phyloP scores from a whole-genome alignment of 2,113 vertebrate genomes.

The Eurystomus gularis region DNA sequence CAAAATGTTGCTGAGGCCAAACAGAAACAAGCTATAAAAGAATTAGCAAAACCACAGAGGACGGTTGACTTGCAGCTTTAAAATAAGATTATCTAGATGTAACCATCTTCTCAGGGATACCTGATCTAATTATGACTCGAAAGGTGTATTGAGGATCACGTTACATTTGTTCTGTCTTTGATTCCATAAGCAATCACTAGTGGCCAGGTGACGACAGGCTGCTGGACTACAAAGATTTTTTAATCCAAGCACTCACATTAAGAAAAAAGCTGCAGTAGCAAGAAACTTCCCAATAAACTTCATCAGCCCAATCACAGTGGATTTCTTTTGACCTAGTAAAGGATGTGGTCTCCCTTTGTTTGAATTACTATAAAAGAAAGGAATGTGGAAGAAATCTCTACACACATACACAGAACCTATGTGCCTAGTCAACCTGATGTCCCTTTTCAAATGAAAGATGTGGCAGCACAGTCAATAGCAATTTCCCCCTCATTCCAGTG shows the following conservation, averaged over 20 bases:
- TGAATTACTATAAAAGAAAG: no score
- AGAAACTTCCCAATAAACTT: neutral
- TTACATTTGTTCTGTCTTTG: neutral
- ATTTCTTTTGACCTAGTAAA: no score
- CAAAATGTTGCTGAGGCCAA: neutral
- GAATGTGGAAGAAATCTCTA: rapidly evolving
- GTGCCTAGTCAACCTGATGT: neutral
- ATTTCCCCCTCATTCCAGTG: neutral
- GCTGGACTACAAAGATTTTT: neutral
- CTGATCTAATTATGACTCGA: neutral
- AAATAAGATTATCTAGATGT: neutral
- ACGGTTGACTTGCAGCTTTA: neutral
- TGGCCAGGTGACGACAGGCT: rapidly evolving
- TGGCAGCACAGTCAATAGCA: neutral
- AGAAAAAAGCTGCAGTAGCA: neutral
- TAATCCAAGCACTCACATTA: neutral
- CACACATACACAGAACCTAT: no score
- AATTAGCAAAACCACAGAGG: neutral
- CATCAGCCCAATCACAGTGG: neutral
- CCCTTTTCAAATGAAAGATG: neutral
- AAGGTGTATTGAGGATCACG: neutral
- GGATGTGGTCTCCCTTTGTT: no score
- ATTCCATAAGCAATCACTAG: neutral
- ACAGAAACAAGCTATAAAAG: neutral
- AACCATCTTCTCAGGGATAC: neutral